Conservation (phyloP, 1,140 invertebrate species). For the Plutomurus gul region DNA sequence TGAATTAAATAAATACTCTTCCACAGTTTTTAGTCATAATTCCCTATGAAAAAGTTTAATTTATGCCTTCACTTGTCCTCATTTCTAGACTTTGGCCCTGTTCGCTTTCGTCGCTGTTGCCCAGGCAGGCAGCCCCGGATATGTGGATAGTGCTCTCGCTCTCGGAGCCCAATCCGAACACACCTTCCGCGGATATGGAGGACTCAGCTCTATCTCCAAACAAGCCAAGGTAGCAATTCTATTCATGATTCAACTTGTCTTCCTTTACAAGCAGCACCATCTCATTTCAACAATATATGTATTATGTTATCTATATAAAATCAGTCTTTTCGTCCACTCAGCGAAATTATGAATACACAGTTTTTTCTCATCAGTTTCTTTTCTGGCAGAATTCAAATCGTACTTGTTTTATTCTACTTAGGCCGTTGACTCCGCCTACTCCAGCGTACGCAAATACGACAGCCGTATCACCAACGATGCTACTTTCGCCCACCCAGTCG, state of each 20-base stretch:
- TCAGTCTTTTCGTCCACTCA: not conserved
- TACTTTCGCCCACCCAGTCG: conserved; percentile 25
- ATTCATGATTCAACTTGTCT: too few relatives aligned
- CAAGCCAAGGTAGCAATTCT: conserved; percentile 42
- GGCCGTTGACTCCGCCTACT: conserved; percentile 53
- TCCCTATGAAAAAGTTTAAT: too few relatives aligned
- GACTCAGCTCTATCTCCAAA: conserved; percentile 46
- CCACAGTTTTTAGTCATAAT: too few relatives aligned
- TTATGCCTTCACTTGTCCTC: too few relatives aligned
- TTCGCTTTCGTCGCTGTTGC: conserved; percentile 19
- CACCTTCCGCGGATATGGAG: conserved; percentile 48
- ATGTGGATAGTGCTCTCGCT: not conserved
- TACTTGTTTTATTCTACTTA: not conserved
- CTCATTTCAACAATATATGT: too few relatives aligned
- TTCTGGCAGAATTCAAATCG: not conserved
- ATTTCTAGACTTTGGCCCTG: conserved; percentile 18
- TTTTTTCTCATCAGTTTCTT: not conserved
- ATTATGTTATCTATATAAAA: too few relatives aligned
- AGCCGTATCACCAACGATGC: conserved; percentile 58
- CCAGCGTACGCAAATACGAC: conserved; percentile 57
- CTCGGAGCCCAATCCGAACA: conserved; percentile 42
- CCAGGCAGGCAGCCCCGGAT: conserved; percentile 1
- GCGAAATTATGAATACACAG: not conserved
- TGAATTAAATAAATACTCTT: too few relatives aligned
- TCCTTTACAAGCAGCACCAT: too few relatives aligned